Percentiles rank a stretch among this genome's conserved stretches.
Conservation (phyloP, 2,888 invertebrate genomes). For the Sarcophaga caerulescens region DNA sequence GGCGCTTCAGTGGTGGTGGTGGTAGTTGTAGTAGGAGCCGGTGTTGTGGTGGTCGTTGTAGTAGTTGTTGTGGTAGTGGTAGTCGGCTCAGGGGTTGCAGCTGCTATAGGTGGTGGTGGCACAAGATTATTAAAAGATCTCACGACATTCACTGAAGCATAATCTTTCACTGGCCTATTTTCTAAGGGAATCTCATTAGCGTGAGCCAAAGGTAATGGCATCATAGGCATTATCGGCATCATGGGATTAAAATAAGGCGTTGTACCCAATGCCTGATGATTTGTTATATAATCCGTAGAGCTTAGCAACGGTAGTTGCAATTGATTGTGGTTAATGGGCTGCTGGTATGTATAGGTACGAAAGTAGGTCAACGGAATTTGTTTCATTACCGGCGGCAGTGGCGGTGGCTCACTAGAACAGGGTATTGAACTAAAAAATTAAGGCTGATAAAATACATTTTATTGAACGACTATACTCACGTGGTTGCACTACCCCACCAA, state of each 20-base stretch:
- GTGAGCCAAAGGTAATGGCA: not conserved
- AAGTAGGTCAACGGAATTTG: conserved; percentile 80
- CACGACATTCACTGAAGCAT: conserved; percentile 38
- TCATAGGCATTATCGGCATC: conserved; percentile 42
- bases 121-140: conserved; percentile 53
- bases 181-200: conserved; percentile 55
- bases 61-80: conserved; percentile 60
- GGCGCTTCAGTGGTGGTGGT: conserved; percentile 34
- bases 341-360: conserved; percentile 79
- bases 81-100: conserved; percentile 50
- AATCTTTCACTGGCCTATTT: conserved; percentile 41
- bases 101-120: conserved; percentile 58
- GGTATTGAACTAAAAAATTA: conserved; percentile 11
- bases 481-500: conserved; percentile 75
- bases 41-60: conserved; percentile 67
- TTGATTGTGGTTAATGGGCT: conserved; percentile 73
- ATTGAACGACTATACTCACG: conserved; percentile 71
- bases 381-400: conserved; percentile 73
- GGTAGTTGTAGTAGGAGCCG: conserved; percentile 58
- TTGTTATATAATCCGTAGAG: conserved; percentile 61
- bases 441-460: not conserved
- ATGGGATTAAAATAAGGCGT: conserved; percentile 65
- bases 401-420: conserved; percentile 72
- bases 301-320: conserved; percentile 73
- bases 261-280: conserved; percentile 41